A percentile compares a stretch with the other conserved stretches of the same genome.
Evolutionary conservation across 2,797 vertebrate species (phyloP).

Genomic region (Distichodus sexfasciatus): DNA sequence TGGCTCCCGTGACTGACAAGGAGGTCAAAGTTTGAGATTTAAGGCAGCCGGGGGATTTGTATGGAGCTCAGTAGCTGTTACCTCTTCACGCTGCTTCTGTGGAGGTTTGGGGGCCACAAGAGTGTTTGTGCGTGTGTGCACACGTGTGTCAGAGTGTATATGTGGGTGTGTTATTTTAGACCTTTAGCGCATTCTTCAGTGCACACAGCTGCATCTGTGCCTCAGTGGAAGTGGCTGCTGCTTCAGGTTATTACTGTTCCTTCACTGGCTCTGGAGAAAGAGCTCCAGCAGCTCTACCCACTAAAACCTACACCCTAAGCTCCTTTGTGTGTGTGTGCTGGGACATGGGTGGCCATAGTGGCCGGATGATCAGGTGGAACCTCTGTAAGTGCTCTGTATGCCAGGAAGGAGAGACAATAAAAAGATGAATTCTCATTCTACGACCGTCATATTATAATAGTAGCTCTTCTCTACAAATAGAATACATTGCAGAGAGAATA

Average conservation of each 20-base stretch:
- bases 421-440: too few species aligned
- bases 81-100: slow-evolving; percentile 20
- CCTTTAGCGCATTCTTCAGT: slow-evolving; percentile 58
- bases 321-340: slow-evolving; percentile 37
- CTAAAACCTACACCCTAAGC: slow-evolving; percentile 53
- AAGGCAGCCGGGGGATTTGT: slow-evolving; percentile 44
- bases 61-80: slow-evolving; percentile 11
- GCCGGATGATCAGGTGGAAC: slow-evolving; percentile 62
- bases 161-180: slow-evolving; percentile 16
- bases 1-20: slow-evolving; percentile 39
- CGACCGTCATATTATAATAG: too few species aligned
- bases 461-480: too few species aligned
- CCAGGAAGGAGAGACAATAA: background rate
- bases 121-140: slow-evolving; percentile 14
- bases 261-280: slow-evolving; percentile 66
- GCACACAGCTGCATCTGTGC: slow-evolving; percentile 66
- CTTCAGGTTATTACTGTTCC: slow-evolving; percentile 68
- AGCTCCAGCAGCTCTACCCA: slow-evolving; percentile 61
- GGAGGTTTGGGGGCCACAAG: slow-evolving; percentile 6
- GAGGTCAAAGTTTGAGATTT: slow-evolving; percentile 51
- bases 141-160: slow-evolving; percentile 10
- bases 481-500: too few species aligned
- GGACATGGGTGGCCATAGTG: slow-evolving; percentile 48
- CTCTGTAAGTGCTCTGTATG: slow-evolving; percentile 30
- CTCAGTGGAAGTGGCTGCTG: slow-evolving; percentile 14